Conservation (phyloP, 2,797 vertebrate species). For the Leuciscus waleckii region DNA sequence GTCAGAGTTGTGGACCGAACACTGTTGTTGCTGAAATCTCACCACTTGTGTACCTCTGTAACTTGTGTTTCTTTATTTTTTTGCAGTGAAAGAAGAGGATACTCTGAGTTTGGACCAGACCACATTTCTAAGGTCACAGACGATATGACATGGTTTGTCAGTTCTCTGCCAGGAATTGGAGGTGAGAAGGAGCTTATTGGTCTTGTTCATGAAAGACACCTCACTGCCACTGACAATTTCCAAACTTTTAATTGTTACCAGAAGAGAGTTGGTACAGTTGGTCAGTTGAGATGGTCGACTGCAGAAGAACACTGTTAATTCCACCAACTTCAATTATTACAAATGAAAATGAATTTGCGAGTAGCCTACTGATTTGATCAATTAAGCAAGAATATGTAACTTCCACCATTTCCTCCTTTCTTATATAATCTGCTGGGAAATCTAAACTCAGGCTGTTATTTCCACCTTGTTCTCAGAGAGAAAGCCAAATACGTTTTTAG, state of each 20-base stretch:
- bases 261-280: neutral
- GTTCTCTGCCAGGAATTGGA: neutral
- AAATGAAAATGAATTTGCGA: neutral
- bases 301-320: neutral
- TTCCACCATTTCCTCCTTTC: neutral
- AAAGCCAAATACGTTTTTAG: neutral
- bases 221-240: neutral
- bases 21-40: neutral
- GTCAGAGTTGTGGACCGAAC: neutral
- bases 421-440: neutral
- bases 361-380: too few species aligned
- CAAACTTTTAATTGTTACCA: neutral
- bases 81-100: neutral
- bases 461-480: neutral
- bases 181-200: neutral
- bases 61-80: neutral
- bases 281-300: neutral
- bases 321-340: too few species aligned
- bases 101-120: neutral
- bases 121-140: neutral
- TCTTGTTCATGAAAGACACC: neutral
- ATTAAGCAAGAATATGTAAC: too few species aligned
- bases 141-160: neutral
- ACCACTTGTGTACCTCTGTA: too few species aligned
- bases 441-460: neutral